phyloP scores from a whole-genome alignment of 2,113 vertebrate genomes.

The Mus pahari region DNA sequence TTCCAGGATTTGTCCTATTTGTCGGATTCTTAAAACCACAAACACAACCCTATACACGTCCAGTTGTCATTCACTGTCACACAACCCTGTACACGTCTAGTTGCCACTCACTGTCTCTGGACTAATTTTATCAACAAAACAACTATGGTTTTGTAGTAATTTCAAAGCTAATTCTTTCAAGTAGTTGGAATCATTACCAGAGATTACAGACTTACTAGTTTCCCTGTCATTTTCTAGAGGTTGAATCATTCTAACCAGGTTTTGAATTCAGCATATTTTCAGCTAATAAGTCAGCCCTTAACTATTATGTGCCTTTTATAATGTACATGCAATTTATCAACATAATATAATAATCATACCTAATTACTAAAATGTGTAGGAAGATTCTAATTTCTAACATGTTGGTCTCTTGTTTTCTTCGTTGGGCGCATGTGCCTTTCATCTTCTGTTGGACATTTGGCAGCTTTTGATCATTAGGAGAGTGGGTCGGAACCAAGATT shows the following conservation, averaged over 20 bases:
- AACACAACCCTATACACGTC: not conserved
- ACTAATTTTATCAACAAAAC: slow-evolving; percentile 28
- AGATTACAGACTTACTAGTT: slow-evolving; percentile 56
- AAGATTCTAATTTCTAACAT: slow-evolving; percentile 6
- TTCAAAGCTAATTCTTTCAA: slow-evolving; percentile 29
- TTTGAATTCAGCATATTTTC: slow-evolving; percentile 20
- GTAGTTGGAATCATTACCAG: slow-evolving; percentile 57
- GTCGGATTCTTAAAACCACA: not conserved
- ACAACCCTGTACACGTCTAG: not conserved
- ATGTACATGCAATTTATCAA: not conserved
- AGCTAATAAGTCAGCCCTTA: slow-evolving; percentile 20
- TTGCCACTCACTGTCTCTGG: not conserved
- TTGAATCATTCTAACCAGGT: not conserved
- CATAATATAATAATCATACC: not conserved
- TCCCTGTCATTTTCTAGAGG: not conserved
- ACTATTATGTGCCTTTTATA: not conserved
- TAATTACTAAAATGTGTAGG: not conserved
- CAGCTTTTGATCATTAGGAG: not conserved
- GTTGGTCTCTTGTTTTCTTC: not conserved
- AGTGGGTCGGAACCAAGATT: not conserved
- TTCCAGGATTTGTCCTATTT: not conserved
- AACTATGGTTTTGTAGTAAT: not conserved
- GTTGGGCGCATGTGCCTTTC: not conserved
- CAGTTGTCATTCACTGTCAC: not conserved
- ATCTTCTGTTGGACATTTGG: not conserved